A percentile compares a stretch with the other conserved stretches of the same genome.
Evolutionary conservation across 1,140 invertebrate species (phyloP).

Genomic region (Trinorchestia longiramus): DNA sequence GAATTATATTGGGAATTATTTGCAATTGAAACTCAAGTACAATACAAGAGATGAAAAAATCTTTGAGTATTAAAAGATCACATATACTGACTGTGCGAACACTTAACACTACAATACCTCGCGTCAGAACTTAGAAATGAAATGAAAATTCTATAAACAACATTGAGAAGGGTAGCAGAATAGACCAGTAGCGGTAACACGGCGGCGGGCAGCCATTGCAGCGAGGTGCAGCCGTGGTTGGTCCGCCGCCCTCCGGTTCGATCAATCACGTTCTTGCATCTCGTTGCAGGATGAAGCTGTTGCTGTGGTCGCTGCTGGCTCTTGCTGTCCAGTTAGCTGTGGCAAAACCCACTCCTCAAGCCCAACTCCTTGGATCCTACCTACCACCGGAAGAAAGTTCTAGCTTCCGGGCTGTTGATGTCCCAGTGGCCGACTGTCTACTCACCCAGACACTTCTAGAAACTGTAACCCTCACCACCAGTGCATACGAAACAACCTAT

Average conservation of each 20-base stretch:
- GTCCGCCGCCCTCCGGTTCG: conserved; percentile 54
- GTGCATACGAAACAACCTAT: conserved; percentile 37
- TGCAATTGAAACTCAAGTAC: neutral
- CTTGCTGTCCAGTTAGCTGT: neutral
- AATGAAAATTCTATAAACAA: neutral
- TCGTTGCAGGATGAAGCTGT: conserved; percentile 52
- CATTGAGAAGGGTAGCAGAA: neutral
- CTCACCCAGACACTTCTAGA: neutral
- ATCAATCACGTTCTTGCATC: conserved; percentile 53
- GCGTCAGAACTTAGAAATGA: neutral
- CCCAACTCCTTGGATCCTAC: neutral
- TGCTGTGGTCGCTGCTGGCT: conserved; percentile 51
- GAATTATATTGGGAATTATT: neutral
- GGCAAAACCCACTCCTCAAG: conserved; percentile 20
- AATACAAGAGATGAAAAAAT: neutral
- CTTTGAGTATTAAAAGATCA: neutral
- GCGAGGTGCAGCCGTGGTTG: conserved; percentile 54
- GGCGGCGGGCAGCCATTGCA: conserved; percentile 53
- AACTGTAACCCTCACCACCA: neutral
- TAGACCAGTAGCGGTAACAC: conserved; percentile 47
- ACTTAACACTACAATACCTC: neutral
- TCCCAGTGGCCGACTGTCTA: neutral
- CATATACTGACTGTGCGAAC: neutral
- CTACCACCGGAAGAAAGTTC: neutral
- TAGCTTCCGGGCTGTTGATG: neutral